Percentiles rank a stretch among this genome's conserved stretches.
phyloP scores from a whole-genome alignment of 2,113 vertebrate genomes.

The Rhinichthys klamathensis region DNA sequence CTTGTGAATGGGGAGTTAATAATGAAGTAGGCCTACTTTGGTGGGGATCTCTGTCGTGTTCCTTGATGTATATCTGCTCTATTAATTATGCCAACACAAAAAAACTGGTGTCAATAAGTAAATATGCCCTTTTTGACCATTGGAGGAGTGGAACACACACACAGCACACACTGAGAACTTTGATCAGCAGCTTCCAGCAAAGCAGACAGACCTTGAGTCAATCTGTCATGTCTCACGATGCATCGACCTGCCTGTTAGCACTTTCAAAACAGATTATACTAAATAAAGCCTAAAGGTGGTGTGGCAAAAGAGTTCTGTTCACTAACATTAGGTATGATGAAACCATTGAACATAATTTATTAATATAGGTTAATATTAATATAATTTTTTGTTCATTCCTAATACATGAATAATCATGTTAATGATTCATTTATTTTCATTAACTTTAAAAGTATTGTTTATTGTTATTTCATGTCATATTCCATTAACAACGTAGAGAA shows the following conservation, averaged over 20 bases:
- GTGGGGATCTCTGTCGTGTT: background rate
- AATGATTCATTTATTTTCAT: background rate
- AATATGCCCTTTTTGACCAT: background rate
- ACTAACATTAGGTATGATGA: background rate
- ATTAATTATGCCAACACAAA: background rate
- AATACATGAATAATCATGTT: background rate
- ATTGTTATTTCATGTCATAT: background rate
- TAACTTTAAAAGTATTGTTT: background rate
- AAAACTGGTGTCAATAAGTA: conserved; percentile 25
- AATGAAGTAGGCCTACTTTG: background rate
- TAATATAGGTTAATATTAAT: background rate
- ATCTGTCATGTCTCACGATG: conserved; percentile 10
- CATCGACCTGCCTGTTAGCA: background rate
- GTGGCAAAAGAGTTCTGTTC: background rate
- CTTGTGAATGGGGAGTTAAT: background rate
- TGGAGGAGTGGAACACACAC: conserved; percentile 2
- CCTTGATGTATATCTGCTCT: background rate
- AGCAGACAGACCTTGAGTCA: conserved; percentile 46
- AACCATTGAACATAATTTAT: background rate
- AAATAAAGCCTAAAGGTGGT: background rate
- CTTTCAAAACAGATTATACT: background rate
- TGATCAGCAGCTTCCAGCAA: conserved; percentile 70
- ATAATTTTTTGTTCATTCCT: background rate
- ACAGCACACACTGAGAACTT: conserved; percentile 67
- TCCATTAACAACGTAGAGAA: background rate